phyloP scores from a whole-genome alignment of 2,113 vertebrate species.

The Nyctibius bracteatus region DNA sequence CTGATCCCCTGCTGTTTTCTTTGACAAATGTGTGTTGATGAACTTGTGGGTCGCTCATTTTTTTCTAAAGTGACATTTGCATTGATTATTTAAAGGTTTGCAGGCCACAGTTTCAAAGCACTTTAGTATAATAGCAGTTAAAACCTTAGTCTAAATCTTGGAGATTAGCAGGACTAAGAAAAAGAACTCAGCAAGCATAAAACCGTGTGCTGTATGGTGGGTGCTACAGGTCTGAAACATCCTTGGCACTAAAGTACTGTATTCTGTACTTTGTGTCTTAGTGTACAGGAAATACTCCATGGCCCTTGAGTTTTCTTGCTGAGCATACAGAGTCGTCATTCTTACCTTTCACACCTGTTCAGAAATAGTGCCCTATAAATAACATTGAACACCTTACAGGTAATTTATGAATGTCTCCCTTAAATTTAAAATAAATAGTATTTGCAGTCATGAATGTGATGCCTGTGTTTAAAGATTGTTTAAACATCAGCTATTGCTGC shows the following conservation, averaged over 20 bases:
- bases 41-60: constrained; percentile 72
- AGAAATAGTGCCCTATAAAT: not conserved
- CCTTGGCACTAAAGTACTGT: not conserved
- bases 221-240: constrained; percentile 29
- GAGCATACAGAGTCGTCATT: not conserved
- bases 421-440: not conserved
- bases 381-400: not conserved
- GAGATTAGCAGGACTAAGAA: constrained; percentile 24
- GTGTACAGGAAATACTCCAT: not conserved
- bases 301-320: not conserved
- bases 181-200: constrained; percentile 22
- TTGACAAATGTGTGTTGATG: constrained; percentile 82
- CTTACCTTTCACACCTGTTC: not conserved
- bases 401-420: not conserved
- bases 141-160: constrained; percentile 54
- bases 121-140: constrained; percentile 66
- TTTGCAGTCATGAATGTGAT: not conserved
- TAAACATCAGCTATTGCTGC: not conserved
- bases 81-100: constrained; percentile 69
- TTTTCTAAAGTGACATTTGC: constrained; percentile 63
- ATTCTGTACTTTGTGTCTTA: not conserved
- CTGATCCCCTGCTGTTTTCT: constrained; percentile 81
- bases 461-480: not conserved
- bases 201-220: not conserved
- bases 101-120: constrained; percentile 56